Evolutionary conservation across 2,113 vertebrate genomes (phyloP), one percentile per base, ranked within the genome.

Genomic region (Hucho hucho): DNA sequence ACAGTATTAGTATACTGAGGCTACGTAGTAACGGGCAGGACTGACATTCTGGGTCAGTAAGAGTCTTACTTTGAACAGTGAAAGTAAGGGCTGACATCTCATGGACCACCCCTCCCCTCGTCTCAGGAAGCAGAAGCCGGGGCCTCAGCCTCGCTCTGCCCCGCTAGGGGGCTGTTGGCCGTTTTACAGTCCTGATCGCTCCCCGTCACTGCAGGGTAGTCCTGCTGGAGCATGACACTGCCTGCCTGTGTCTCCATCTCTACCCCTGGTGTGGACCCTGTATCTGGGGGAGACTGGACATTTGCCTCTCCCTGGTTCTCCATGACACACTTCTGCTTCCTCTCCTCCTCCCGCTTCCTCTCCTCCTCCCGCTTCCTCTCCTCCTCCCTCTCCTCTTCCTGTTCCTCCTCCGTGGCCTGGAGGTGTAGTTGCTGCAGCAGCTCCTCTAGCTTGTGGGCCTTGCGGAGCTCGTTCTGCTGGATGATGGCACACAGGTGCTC

Each of bases 401-500:
- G 46, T 43, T 89, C 74, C 59, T 95, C 93, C 72, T 95, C 95
- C 0, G 94, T 93, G 25, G 90, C 87, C 67, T 93, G 90, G 20
- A 98, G 92, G 20, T 98, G 94, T 75, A 99, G 93, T 81, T 96
- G 95, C 70, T 93, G 90, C 97, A 98, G 97, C 76, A 99, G 85
- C 86, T 97, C 95, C 87, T 97, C 95, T 91, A 99, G 89, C 84
- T 97, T 97, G 76, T 76, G 84, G 70, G 98, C 95, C 82, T 99
- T 99, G 0, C 96, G 93, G 29, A 95, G 93, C 81, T 99, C 98
- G 0, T 99, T 99, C 88, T 98, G 95, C 84, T 99, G 98, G 80
- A 99, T 98, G 93, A 99, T 98, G 0, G 98, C 37, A 43, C 93
- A 97, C 25, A 99, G 94, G 83, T 99, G 98, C 83, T 99, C 97